Base-by-base conservation (phyloP, 2,113 vertebrate species). In the Sinocyclocheilus anshuiensis region DNA sequence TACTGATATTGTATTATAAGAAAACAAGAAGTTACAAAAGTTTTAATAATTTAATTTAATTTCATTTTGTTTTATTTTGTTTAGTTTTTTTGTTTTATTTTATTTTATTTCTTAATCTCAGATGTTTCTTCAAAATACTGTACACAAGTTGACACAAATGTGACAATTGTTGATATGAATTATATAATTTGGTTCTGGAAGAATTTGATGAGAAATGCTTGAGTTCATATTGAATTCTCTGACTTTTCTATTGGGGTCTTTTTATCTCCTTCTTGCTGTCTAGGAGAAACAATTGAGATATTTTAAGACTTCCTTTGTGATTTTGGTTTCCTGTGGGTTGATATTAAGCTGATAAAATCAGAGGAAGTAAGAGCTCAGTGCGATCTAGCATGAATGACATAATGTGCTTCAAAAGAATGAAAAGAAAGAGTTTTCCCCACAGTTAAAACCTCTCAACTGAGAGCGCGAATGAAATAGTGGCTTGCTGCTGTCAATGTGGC, bases 381-480 rank as follows among this genome's bases (percentile, higher is more conserved):
- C 24, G 0, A 22, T 81, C 79, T 8, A 12, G 36, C 10, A 22
- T 82, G 45, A 69, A 71, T 33, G 26, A 69, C 63, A 29, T 67
- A 69, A 53, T 22, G 6, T 36, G 42, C 16, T 53, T 33, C 18
- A 71, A 82, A 82, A 53, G 80, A 82, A 69, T 81, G 10, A 15
- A 80, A 39, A 65, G 39, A 20, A 67, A 63, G 36, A 11, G 18
- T 82, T 82, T 82, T 50, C 24, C 80, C 45, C 18, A 15, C 7
- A 36, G 24, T 69, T 69, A n/a, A 69, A 82, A 15, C 63, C 63
- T 33, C 39, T 65, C 39, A 20, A 26, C 79, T 48, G 79, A 48
- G 39, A 29, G 67, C 48, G 59, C 61, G 4, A 18, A 48, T 81
- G 39, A 45, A 67, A 67, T 48, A 26, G 13, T 48, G 59, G 4